Base-by-base conservation (phyloP, 1,140 invertebrate genomes). In the Drosophila erecta region DNA sequence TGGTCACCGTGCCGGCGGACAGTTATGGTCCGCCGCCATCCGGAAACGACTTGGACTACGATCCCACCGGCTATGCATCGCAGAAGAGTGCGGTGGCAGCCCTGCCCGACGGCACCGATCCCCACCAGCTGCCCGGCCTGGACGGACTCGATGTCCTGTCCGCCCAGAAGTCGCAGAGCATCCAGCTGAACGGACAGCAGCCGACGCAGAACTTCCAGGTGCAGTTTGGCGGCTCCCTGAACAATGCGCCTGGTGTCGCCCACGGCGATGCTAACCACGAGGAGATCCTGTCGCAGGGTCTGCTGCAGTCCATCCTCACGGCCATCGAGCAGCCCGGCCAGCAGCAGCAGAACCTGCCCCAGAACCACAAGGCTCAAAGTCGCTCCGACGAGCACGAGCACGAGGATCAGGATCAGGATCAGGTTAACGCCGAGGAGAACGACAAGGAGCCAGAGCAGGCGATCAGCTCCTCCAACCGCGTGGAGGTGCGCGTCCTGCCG, bases 291-390 rank as follows among this genome's bases (percentile, higher is more conserved):
- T 96, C 95, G 0, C 95, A 96, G 81, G 96, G 95, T 7, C 92
- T 97, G 0, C 90, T 97, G 5, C 96, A 97, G 83, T 95, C 96
- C 47, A 96, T 97, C 54, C 90, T 97, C 3, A 94, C 94, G 38
- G 95, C 95, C 3, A 96, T 96, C 38, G 95, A 96, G 81, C 94
- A 95, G 60, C 95, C 95, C 0, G 60, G 73, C 15, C 81, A 87
- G 17, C 30, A 30, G 30, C 30, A 30, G 30, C 72, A 51, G 27
- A 24, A 5, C 22, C 11, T 78, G 43, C 72, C 76, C 17, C 59
- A 78, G 24, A 79, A 81, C 49, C 83, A 80, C 35, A 76, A 76
- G 62, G 86, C 80, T 2, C 79, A 91, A 53, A 91, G 83, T 44
- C 90, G 90, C 20, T 91, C 90, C 2, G 90, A 91, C 15, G 60